These are phyloP conservation scores for Hoplostethus mediterraneus DNA, from an alignment of 2,797 vertebrate species.

Conservation along the genomic window DNA sequence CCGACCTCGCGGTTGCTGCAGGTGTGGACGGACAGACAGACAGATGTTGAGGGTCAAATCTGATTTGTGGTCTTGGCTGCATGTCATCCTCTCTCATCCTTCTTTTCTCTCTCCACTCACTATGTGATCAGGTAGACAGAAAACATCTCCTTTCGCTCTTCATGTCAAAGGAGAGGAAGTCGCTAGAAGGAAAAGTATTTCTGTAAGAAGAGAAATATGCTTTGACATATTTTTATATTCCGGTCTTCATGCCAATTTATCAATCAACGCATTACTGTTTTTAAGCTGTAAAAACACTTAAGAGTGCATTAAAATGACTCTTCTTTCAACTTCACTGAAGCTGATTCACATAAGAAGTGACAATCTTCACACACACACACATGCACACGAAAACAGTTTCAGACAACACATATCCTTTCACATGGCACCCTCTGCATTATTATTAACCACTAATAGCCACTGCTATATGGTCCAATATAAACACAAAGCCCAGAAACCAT, in stretches of 20 bases:
- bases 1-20: neutral
- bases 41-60: neutral
- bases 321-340: neutral
- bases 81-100: neutral
- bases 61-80: neutral
- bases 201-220: too few species aligned
- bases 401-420: constrained; percentile 42
- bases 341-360: neutral
- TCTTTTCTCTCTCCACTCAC: neutral
- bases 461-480: constrained; percentile 55
- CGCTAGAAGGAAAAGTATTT: too few species aligned
- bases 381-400: constrained; percentile 6
- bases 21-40: neutral
- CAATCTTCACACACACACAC: neutral
- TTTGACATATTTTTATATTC: too few species aligned
- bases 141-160: too few species aligned
- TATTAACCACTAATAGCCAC: constrained; percentile 57
- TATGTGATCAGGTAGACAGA: too few species aligned
- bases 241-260: constrained; percentile 5
- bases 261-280: neutral
- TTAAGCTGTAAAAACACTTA: constrained; percentile 18
- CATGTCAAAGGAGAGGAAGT: too few species aligned
- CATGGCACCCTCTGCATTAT: constrained; percentile 25
- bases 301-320: neutral
- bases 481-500: constrained; percentile 54